Base-by-base conservation (phyloP, 2,888 invertebrate genomes). In the Pachliopta kotzebuea region DNA sequence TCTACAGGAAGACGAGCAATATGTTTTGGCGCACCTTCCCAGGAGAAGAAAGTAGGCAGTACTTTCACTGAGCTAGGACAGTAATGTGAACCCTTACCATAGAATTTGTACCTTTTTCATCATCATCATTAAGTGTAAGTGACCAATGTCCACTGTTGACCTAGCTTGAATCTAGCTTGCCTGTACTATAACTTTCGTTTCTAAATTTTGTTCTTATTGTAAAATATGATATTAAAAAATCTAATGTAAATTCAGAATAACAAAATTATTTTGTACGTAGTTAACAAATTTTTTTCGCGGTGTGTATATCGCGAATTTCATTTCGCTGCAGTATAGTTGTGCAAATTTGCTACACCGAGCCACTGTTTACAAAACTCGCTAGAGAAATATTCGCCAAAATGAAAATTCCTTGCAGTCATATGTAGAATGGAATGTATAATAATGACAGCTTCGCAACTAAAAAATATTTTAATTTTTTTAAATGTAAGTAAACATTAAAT, bases 371-470 rank as follows among this genome's bases (percentile, higher is more conserved):
- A 62, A 55, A 14, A 7, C 29, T 56, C 61, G 55, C 56, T 62
- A 45, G 56, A 56, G 31, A 45, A 62, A 62, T 62, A 62, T 56
- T 56, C 23, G 56, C 56, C 42, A 49, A 61, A 42, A 54, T 37
- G 49, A 56, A 56, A 56, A 45, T 45, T 45, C 45, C 45, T 45
- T 45, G 45, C 45, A 45, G 45, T 45, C 45, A 45, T 45, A 45
- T 45, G n/a, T 45, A 45, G 18, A 45, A 45, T 45, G 45, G 18
- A n/a, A 45, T 45, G 18, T 45, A 18, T 45, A 45, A 45, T n/a
- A 45, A 45, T 45, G 45, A 7, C 45, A 8, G 4, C 9, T 45
- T 45, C 45, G 7, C 18, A 45, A 4, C n/a, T n/a, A n/a, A 45
- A 37, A 17, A 45, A n/a, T 45, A 45, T 45, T 4, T 45, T 45